phyloP scores from a whole-genome alignment of 2,888 invertebrate genomes.

The Sarcophaga subvicina region DNA sequence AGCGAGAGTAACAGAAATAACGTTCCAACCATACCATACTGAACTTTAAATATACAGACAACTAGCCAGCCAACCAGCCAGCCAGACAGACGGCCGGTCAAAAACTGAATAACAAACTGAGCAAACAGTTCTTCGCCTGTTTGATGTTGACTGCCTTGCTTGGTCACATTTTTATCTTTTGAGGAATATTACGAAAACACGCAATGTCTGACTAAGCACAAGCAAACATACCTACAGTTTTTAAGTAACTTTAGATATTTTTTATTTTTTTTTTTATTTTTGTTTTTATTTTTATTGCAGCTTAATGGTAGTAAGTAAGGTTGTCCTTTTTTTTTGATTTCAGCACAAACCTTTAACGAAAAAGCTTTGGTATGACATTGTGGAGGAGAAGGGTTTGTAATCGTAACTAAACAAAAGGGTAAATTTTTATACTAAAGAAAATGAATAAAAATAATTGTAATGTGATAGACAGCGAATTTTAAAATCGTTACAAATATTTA shows the following conservation, averaged over 20 bases:
- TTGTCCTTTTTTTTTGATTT: conserved; percentile 28
- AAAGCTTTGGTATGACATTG: conserved; percentile 7
- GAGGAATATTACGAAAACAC: conserved; percentile 82
- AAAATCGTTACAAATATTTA: background rate
- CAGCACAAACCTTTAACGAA: conserved; percentile 58
- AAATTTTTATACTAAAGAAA: conserved; percentile 30
- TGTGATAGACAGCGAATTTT: background rate
- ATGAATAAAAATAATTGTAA: background rate
- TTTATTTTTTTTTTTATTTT: background rate
- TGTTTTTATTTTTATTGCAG: conserved; percentile 19
- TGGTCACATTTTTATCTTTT: conserved; percentile 81
- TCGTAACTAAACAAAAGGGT: conserved; percentile 45
- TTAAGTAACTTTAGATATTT: conserved; percentile 33
- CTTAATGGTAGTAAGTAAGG: conserved; percentile 59
- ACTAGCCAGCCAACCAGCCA: conserved; percentile 13
- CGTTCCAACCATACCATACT: conserved; percentile 60
- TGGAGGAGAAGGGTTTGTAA: conserved; percentile 48
- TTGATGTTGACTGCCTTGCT: conserved; percentile 72
- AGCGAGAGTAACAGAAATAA: conserved; percentile 35
- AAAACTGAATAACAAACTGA: conserved; percentile 30
- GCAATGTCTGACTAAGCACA: conserved; percentile 78
- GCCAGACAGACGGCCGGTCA: conserved; percentile 33
- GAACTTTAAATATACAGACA: conserved; percentile 38
- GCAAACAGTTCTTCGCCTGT: conserved; percentile 47
- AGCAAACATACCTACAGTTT: conserved; percentile 48